phyloP scores from a whole-genome alignment of 2,888 invertebrate species.

The Elysia crispata region DNA sequence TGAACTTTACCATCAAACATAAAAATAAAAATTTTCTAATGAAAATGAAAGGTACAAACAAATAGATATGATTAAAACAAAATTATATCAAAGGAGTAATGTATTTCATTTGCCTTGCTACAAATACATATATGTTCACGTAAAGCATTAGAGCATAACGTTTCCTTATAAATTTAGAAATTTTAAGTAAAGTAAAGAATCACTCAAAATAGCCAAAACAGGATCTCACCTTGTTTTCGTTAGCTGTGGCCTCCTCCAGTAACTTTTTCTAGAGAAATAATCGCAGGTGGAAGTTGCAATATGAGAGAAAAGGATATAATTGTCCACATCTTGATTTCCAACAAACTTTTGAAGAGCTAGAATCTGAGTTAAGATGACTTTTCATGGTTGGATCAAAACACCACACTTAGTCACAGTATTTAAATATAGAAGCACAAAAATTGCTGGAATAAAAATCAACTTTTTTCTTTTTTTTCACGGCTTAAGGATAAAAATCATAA shows the following conservation, averaged over 20 bases:
- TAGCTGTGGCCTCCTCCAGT: constrained; percentile 68
- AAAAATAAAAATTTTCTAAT: too few species aligned
- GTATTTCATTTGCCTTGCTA: not conserved
- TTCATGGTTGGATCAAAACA: too few species aligned
- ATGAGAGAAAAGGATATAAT: constrained; percentile 22
- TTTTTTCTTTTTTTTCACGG: too few species aligned
- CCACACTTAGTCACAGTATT: too few species aligned
- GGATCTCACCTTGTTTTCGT: constrained; percentile 68
- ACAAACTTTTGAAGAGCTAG: constrained; percentile 34
- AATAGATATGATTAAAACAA: too few species aligned
- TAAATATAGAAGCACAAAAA: too few species aligned
- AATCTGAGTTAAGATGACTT: constrained; percentile 39
- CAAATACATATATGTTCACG: not conserved
- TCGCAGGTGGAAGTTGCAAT: constrained; percentile 17
- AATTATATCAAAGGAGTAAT: not conserved
- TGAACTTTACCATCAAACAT: too few species aligned
- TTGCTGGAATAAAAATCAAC: too few species aligned
- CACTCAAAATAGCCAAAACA: not conserved
- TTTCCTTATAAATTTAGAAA: not conserved
- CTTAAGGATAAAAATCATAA: too few species aligned
- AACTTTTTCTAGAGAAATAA: constrained; percentile 66
- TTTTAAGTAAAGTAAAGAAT: not conserved
- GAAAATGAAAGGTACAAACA: too few species aligned
- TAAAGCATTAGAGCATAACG: too few species aligned
- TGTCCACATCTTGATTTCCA: not conserved